Percentiles rank a stretch among this genome's conserved stretches.
Evolutionary conservation across 2,888 invertebrate species (phyloP).

Genomic region (Perizoma affinitatum): DNA sequence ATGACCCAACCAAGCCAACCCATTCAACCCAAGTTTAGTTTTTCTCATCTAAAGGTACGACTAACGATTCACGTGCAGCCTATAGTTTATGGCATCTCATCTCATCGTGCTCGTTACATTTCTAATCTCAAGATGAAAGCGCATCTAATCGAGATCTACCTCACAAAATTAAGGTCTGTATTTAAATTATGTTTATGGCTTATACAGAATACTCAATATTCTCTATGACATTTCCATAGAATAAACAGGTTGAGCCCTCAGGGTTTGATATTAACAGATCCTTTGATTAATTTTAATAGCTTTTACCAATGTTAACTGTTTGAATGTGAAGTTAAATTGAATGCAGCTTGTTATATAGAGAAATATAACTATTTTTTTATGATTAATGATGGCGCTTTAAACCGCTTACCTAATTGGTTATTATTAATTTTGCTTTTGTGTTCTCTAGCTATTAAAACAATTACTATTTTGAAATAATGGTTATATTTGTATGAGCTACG

Average conservation of each 20-base stretch:
- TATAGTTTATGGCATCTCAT: constrained; percentile 48
- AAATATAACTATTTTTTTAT: constrained; percentile 16
- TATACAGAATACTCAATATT: constrained; percentile 21
- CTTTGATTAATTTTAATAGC: constrained; percentile 36
- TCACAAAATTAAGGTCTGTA: constrained; percentile 32
- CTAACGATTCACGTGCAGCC: constrained; percentile 3
- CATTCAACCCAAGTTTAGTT: no score
- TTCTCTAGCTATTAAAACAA: constrained; percentile 12
- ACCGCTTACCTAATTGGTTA: constrained; percentile 22
- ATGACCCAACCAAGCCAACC: no score
- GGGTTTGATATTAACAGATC: constrained; percentile 31
- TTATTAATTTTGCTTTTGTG: constrained; percentile 14
- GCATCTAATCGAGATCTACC: constrained; percentile 56
- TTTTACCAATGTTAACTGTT: constrained; percentile 26
- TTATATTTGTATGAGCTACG: constrained; percentile 2
- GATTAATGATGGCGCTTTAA: constrained; percentile 27
- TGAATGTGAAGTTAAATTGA: constrained; percentile 25
- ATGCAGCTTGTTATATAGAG: constrained; percentile 20
- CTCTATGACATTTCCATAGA: constrained; percentile 9
- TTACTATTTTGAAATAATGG: constrained; percentile 18
- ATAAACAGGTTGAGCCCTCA: constrained; percentile 11
- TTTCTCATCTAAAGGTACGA: no score
- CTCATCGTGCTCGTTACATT: constrained; percentile 28
- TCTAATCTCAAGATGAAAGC: constrained; percentile 60
- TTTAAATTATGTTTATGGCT: constrained; percentile 34